These are phyloP conservation scores for Oenanthe melanoleuca DNA, from an alignment of 2,113 vertebrate genomes.

Conservation along the genomic window DNA sequence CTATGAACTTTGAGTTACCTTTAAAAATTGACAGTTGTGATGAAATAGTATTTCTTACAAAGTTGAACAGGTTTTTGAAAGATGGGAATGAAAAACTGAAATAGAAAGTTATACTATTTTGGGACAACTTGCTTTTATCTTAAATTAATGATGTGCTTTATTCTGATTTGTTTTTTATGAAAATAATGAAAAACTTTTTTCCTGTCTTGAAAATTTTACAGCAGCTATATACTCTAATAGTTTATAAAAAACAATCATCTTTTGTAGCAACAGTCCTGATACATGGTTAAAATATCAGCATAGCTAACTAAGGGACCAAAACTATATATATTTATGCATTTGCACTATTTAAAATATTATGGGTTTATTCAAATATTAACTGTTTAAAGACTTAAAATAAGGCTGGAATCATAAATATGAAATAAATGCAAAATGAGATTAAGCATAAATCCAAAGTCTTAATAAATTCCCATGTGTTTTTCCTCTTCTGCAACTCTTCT, in stretches of 20 bases:
- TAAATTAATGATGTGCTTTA: background rate
- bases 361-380: background rate
- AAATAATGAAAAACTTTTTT: background rate
- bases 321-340: background rate
- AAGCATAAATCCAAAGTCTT: background rate
- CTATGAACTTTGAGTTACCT: background rate
- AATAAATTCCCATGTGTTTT: background rate
- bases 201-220: background rate
- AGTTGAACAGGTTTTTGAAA: background rate
- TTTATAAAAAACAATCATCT: background rate
- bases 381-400: background rate
- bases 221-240: background rate
- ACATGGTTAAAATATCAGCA: background rate
- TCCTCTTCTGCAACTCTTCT: background rate
- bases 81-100: background rate
- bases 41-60: background rate
- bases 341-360: background rate
- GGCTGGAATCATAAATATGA: background rate
- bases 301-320: background rate
- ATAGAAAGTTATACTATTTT: background rate
- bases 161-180: background rate
- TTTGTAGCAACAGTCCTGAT: background rate
- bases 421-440: background rate
- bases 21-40: background rate
- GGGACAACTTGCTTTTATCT: background rate